These are phyloP conservation scores for Darevskia mixta DNA, from an alignment of 2,797 vertebrate species.

Conservation along the genomic window DNA sequence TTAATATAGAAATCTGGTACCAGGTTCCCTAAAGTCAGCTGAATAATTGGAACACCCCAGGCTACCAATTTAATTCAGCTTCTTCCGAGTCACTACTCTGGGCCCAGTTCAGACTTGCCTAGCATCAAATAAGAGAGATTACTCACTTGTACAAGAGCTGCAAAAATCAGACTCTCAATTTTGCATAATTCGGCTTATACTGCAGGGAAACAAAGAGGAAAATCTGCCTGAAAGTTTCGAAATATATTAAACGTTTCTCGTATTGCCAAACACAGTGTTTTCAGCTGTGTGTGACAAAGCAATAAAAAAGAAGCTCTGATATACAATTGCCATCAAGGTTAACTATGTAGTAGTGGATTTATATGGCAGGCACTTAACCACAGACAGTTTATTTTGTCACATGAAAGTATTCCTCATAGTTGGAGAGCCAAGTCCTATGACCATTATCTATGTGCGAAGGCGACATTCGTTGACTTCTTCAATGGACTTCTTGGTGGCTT, in stretches of 20 bases:
- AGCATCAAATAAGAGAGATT: constrained; percentile 34
- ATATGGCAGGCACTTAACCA: neutral
- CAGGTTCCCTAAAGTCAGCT: constrained; percentile 66
- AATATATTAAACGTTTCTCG: constrained; percentile 12
- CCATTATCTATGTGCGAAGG: neutral
- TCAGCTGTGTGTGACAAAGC: neutral
- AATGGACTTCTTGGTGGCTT: neutral
- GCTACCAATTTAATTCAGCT: constrained; percentile 48
- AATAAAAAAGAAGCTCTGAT: constrained; percentile 5
- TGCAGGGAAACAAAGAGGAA: constrained; percentile 29
- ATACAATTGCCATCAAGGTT: rapidly evolving
- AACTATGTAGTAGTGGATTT: constrained; percentile 15
- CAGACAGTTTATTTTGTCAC: neutral
- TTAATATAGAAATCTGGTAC: constrained; percentile 63
- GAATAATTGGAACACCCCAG: constrained; percentile 57
- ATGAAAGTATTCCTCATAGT: neutral
- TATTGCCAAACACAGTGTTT: constrained; percentile 14
- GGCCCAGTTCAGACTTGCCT: neutral
- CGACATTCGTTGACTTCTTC: neutral
- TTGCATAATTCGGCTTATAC: constrained; percentile 30
- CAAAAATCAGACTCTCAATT: neutral
- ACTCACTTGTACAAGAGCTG: neutral
- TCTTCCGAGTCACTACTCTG: constrained; percentile 15
- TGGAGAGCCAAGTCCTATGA: neutral
- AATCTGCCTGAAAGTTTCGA: constrained; percentile 31